A percentile compares a stretch with the other conserved stretches of the same genome.
phyloP scores from a whole-genome alignment of 2,888 invertebrate species.

The Drosophila greeni region DNA sequence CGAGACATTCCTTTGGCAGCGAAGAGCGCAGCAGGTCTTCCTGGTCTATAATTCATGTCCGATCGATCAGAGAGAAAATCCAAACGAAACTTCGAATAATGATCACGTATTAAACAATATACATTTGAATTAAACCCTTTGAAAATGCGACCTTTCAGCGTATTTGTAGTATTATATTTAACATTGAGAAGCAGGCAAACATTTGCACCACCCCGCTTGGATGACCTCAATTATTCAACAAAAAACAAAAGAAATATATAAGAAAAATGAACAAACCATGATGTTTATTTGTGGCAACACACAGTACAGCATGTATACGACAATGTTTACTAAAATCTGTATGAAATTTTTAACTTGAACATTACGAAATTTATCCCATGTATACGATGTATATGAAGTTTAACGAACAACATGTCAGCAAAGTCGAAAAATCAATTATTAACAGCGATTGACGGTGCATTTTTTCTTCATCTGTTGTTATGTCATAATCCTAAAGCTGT shows the following conservation, averaged over 20 bases:
- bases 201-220: slow-evolving; percentile 6
- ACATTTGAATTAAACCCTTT: not conserved
- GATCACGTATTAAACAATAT: not conserved
- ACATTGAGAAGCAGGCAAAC: not conserved
- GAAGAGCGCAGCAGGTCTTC: slow-evolving; percentile 2
- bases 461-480: not conserved
- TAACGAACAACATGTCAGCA: slow-evolving; percentile 2
- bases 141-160: not conserved
- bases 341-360: slow-evolving; percentile 25
- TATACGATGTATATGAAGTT: slow-evolving; percentile 26
- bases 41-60: not conserved
- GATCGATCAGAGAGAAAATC: not conserved
- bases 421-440: slow-evolving; percentile 1
- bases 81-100: not conserved
- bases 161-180: slow-evolving; percentile 1
- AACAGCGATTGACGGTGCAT: slow-evolving; percentile 1
- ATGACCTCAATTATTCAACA: slow-evolving; percentile 5
- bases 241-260: not conserved
- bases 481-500: too few species aligned
- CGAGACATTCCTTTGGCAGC: slow-evolving; percentile 7
- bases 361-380: slow-evolving; percentile 32
- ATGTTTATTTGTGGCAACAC: slow-evolving; percentile 27
- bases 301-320: slow-evolving; percentile 27
- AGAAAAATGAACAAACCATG: slow-evolving; percentile 17
- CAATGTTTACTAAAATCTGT: slow-evolving; percentile 27